These are phyloP conservation scores for Actinemys pallida DNA, from an alignment of 2,113 vertebrate species.

Conservation along the genomic window DNA sequence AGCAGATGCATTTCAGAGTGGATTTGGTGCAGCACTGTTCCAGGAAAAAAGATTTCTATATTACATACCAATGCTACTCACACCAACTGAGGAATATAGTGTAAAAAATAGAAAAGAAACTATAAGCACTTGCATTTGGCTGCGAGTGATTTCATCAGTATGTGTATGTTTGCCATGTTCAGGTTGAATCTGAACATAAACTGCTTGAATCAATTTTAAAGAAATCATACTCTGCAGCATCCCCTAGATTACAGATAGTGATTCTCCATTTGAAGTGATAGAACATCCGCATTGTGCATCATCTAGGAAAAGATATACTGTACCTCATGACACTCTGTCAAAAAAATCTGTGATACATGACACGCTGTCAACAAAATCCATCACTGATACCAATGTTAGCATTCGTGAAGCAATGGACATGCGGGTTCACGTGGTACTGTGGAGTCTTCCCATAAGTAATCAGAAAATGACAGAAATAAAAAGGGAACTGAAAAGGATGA, in stretches of 20 bases:
- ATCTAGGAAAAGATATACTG: background rate
- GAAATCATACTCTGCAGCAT: slow-evolving; percentile 27
- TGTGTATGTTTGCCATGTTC: background rate
- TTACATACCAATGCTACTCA: background rate
- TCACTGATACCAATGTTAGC: background rate
- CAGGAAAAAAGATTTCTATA: background rate
- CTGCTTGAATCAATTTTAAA: slow-evolving; percentile 43
- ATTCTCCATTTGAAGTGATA: slow-evolving; percentile 28
- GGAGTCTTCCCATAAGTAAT: background rate
- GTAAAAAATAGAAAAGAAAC: background rate
- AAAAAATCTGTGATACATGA: background rate
- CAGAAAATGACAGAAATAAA: background rate
- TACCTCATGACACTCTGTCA: slow-evolving; percentile 4
- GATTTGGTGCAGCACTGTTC: background rate
- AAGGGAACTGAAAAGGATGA: background rate
- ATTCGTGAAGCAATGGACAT: background rate
- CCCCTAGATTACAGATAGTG: slow-evolving; percentile 20
- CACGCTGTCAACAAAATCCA: background rate
- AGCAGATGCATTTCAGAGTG: background rate
- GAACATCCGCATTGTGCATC: background rate
- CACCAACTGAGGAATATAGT: background rate
- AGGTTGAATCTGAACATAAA: slow-evolving; percentile 42
- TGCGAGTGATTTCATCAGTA: slow-evolving; percentile 27
- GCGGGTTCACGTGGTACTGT: background rate
- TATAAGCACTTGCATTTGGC: background rate